Evolutionary conservation across 1,140 invertebrate genomes (phyloP).

Genomic region (Parapsyche elsis): DNA sequence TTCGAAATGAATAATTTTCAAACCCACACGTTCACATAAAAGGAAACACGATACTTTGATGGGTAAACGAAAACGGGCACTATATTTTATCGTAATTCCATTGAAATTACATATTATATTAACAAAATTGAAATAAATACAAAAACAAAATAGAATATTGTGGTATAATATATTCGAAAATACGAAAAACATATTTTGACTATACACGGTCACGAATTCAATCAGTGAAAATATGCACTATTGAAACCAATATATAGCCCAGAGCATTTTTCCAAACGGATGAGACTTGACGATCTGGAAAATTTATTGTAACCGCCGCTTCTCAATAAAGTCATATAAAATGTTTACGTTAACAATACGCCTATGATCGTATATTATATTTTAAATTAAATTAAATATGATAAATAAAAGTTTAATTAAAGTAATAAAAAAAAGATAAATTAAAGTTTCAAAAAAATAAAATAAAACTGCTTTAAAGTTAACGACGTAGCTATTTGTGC

Average conservation of each 20-base stretch:
- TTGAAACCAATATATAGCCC: background rate
- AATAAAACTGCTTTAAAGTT: background rate
- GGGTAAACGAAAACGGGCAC: background rate
- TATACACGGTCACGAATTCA: background rate
- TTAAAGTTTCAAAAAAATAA: background rate
- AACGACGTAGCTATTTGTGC: background rate
- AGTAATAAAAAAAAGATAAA: background rate
- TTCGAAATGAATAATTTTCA: conserved; percentile 2
- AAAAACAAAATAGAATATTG: too few species aligned
- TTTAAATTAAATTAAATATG: too few species aligned
- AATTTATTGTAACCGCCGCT: conserved; percentile 6
- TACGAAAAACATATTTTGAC: too few species aligned
- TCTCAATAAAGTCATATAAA: background rate
- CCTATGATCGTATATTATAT: too few species aligned
- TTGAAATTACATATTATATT: background rate
- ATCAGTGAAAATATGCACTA: background rate
- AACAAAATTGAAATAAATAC: too few species aligned
- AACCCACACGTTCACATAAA: conserved; percentile 4
- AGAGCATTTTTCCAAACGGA: conserved; percentile 6
- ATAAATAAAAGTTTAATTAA: too few species aligned
- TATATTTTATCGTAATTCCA: background rate
- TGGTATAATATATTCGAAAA: too few species aligned
- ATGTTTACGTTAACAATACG: too few species aligned
- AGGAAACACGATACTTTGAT: conserved; percentile 7
- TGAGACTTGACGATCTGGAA: conserved; percentile 12